Base-by-base conservation (phyloP, 2,797 vertebrate genomes). In the Sparus aurata region DNA sequence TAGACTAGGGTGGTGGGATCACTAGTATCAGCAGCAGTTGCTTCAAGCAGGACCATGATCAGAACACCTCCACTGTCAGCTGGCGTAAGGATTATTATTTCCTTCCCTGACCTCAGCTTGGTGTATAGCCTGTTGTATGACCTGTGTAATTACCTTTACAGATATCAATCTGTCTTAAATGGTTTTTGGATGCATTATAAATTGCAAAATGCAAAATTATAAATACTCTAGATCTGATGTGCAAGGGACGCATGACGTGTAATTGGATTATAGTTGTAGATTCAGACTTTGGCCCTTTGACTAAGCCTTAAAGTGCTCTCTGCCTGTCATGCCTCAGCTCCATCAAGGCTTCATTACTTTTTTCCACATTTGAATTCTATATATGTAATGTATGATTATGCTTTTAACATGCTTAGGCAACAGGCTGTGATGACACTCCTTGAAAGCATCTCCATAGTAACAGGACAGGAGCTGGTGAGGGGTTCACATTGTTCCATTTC, bases 391-490 rank as follows among this genome's bases (percentile, higher is more conserved):
- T 7, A 34, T 34, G 34, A 34, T 34, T 34, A 34, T 34, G 34
- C 34, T 34, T 9, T 34, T 34, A 34, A 9, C 34, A 34, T 34
- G 34, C 34, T 8, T 9, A 34, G 34, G 8, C 34, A 53, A 66
- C 4, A 27, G 43, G 20, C 46, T 69, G 18, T 61, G 59, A 59
- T 1, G 8, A 25, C 22, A 7, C 22, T 65, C 27, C 23, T 69
- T 25, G 43, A 13, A 16, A 9, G 25, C 22, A 60, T 79, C 55
- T 67, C 78, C 66, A 69, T 80, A 63, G 86, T 62, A 78, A 84
- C 80, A 27, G 45, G 65, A 45, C 64, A 79, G 63, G n/a, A 66
- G 64, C 66, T 20, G 11, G 23, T 38, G 22, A 80, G 12, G 22
- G 41, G 23, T 25, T 65, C 53, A 62, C 55, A 77, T 54, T 75